A percentile compares a stretch with the other conserved stretches of the same genome.
These are phyloP conservation scores for Caenorhabditis afra DNA, from an alignment of 2,888 invertebrate species.

Conservation along the genomic window DNA sequence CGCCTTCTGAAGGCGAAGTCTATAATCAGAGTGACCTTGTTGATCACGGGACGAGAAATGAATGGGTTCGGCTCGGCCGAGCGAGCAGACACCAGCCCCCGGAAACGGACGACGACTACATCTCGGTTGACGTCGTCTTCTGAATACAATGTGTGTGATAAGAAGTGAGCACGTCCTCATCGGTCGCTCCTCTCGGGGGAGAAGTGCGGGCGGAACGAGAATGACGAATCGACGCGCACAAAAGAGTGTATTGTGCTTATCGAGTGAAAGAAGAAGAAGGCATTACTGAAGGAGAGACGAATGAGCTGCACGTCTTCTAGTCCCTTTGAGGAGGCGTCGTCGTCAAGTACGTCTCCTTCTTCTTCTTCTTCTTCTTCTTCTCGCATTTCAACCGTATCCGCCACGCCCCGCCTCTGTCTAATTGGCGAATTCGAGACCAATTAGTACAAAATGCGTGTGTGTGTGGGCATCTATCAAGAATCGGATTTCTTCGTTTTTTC, in stretches of 20 bases:
- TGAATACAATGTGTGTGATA: too few species aligned
- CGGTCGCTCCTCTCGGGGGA: too few species aligned
- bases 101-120: too few species aligned
- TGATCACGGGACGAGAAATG: too few species aligned
- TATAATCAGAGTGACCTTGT: too few species aligned
- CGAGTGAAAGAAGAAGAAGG: neutral
- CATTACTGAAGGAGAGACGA: neutral
- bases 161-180: too few species aligned
- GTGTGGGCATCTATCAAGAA: constrained; percentile 43
- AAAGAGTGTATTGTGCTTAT: constrained; percentile 20
- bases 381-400: constrained; percentile 42
- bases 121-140: too few species aligned
- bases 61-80: too few species aligned
- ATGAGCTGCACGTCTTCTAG: too few species aligned
- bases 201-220: constrained; percentile 14
- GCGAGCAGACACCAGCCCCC: too few species aligned
- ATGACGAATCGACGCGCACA: constrained; percentile 38
- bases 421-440: constrained; percentile 48
- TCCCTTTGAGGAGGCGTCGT: neutral
- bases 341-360: neutral
- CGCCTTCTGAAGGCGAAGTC: too few species aligned
- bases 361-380: too few species aligned
- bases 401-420: constrained; percentile 2
- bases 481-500: constrained; percentile 39
- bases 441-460: constrained; percentile 51